Evolutionary conservation across 2,888 invertebrate species (phyloP).

Genomic region (Torymus tubicola): DNA sequence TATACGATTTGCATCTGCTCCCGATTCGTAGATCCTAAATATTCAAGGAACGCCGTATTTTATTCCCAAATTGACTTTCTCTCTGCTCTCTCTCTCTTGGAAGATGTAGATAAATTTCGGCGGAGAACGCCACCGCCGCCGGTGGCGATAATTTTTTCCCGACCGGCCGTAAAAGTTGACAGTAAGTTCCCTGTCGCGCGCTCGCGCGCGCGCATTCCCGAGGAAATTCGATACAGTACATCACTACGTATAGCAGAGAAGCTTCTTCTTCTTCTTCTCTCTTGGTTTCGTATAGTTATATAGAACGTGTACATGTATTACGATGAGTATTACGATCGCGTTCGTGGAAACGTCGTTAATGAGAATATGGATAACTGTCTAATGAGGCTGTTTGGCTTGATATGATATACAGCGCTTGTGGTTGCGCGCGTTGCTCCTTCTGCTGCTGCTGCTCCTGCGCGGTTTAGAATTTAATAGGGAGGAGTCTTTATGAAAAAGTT

Average conservation of each 20-base stretch:
- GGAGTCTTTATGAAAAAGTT: no score
- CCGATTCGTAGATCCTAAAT: constrained; percentile 20
- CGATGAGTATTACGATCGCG: no score
- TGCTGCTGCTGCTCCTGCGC: no score
- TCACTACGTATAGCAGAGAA: neutral
- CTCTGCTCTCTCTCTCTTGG: neutral
- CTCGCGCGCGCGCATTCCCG: neutral
- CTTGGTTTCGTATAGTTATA: no score
- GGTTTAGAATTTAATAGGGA: no score
- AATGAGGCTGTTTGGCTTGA: neutral
- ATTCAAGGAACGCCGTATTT: constrained; percentile 1
- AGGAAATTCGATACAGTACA: constrained; percentile 23
- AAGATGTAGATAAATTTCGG: constrained; percentile 20
- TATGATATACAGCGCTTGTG: no score
- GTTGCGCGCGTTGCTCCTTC: no score
- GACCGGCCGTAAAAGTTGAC: constrained; percentile 19
- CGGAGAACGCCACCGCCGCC: neutral
- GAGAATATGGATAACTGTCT: neutral
- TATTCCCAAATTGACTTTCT: neutral
- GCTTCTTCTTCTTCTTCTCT: no score
- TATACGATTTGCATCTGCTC: no score
- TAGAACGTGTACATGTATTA: no score
- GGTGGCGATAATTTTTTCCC: constrained; percentile 31
- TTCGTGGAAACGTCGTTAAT: constrained; percentile 38
- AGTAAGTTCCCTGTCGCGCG: constrained; percentile 5